Evolutionary conservation across 2,888 invertebrate genomes (phyloP).

Genomic region (Drosophila nr. fundita): DNA sequence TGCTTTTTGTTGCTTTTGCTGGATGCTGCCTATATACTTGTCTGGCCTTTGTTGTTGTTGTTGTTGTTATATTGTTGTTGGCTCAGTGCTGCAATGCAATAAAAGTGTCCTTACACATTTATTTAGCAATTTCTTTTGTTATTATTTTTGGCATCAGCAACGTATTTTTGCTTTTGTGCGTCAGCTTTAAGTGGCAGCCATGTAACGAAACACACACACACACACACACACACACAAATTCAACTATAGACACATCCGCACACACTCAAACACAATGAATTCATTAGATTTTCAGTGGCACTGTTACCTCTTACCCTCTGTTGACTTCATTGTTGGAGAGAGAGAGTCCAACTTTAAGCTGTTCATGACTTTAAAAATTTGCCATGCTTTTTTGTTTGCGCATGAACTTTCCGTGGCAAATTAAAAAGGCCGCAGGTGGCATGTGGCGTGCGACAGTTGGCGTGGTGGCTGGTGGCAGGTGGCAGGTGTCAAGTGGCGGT

Average conservation of each 20-base stretch:
- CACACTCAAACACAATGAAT: conserved; percentile 49
- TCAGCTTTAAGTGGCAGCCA: conserved; percentile 67
- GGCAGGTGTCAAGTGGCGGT: conserved; percentile 48
- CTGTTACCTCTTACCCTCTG: conserved; percentile 2
- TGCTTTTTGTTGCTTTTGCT: conserved; percentile 66
- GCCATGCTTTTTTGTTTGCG: conserved; percentile 65
- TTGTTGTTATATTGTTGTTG: conserved; percentile 25
- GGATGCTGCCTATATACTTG: conserved; percentile 67
- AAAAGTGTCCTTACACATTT: conserved; percentile 81
- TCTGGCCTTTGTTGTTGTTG: conserved; percentile 55
- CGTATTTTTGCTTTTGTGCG: conserved; percentile 54
- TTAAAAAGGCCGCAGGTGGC: conserved; percentile 80
- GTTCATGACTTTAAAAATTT: conserved; percentile 66
- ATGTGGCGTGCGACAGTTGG: conserved; percentile 45
- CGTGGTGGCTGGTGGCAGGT: conserved; percentile 31
- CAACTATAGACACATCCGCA: neutral
- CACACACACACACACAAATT: neutral
- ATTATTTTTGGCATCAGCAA: conserved; percentile 71
- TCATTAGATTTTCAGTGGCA: conserved; percentile 47
- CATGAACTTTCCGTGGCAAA: conserved; percentile 78
- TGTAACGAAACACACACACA: conserved; percentile 26
- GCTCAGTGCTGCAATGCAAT: conserved; percentile 65
- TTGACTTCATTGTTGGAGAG: conserved; percentile 1
- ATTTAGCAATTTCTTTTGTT: conserved; percentile 81
- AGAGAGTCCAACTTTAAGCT: conserved; percentile 51